Evolutionary conservation across 1,140 invertebrate genomes (phyloP).

Genomic region (Lucilia sericata): DNA sequence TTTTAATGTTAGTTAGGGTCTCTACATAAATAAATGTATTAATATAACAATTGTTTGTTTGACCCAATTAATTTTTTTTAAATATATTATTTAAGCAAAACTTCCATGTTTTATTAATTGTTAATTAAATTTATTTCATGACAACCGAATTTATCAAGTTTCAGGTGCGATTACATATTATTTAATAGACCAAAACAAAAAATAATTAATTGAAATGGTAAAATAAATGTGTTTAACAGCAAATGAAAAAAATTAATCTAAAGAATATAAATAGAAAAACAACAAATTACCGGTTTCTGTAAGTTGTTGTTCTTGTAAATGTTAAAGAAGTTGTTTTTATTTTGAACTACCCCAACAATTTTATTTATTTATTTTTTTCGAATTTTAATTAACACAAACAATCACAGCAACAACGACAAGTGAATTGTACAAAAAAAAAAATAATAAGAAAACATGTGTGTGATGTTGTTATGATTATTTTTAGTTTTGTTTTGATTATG

Average conservation of each 20-base stretch:
- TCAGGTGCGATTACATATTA: too few relatives aligned
- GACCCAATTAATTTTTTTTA: background rate
- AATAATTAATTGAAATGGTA: background rate
- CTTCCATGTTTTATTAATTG: background rate
- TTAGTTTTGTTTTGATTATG: background rate
- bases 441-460: background rate
- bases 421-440: background rate
- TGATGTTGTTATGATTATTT: background rate
- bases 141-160: background rate
- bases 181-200: background rate
- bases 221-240: background rate
- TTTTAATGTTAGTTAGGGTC: too few relatives aligned
- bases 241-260: background rate
- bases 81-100: background rate
- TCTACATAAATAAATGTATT: too few relatives aligned
- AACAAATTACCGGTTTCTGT: background rate
- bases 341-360: slow-evolving; percentile 9
- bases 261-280: background rate
- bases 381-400: background rate
- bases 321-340: background rate
- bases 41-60: background rate
- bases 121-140: background rate
- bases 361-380: background rate
- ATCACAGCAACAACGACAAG: background rate
- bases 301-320: background rate